Evolutionary conservation across 2,113 vertebrate genomes (phyloP), one percentile per base, ranked within the genome.

Genomic region (Strix uralensis): DNA sequence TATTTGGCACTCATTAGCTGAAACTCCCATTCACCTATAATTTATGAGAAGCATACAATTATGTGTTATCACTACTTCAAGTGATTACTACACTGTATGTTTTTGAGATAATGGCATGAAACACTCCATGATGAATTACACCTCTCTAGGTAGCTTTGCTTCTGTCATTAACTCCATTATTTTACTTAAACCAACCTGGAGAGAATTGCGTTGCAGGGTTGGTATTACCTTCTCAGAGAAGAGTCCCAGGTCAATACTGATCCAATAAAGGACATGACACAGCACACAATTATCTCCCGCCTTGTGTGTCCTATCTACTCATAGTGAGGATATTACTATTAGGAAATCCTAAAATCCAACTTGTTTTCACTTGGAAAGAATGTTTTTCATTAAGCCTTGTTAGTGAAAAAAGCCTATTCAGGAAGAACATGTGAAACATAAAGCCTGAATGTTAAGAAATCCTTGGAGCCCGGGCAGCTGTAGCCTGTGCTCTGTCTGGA

Each of bases 11-110:
- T 98, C 97, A 97, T 98, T 98, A 98, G 97, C 62, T 96, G 93
- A 95, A 98, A 93, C 97, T 98, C 98, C 98, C 98, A 98, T 98
- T 98, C 98, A 98, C 97, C 97, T 98, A 52, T 98, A 98, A 98
- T 98, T 98, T 98, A 95, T 88, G 97, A 98, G 96, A 97, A 97
- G 95, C 98, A 95, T 96, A 97, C 98, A 98, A 98, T 98, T 98
- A 98, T 97, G 96, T 97, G 96, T 98, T 98, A 98, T 98, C 98
- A 92, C 96, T 98, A 92, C 97, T 98, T 97, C 96, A 98, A 98
- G 97, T 98, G 98, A 98, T 98, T 98, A 98, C 97, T 97, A 96
- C 91, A 94, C 97, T 98, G 98, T 97, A 97, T 97, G 97, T 97
- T 98, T 98, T 95, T 87, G 96, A 98, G 98, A 98, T 98, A 98